phyloP scores from a whole-genome alignment of 2,888 invertebrate species.

The Andrena flavipes region DNA sequence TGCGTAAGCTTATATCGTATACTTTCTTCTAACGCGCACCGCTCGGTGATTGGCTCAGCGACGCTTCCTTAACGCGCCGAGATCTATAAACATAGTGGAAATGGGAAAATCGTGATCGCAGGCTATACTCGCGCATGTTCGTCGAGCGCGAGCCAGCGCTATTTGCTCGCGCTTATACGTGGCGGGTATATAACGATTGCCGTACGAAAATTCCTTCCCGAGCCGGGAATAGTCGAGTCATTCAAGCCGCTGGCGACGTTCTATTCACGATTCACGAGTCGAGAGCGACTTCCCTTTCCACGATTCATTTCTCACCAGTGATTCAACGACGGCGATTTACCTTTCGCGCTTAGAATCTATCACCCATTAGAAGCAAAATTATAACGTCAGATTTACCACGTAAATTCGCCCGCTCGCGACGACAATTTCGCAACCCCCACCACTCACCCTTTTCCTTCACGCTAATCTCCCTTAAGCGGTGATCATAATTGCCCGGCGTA shows the following conservation, averaged over 20 bases:
- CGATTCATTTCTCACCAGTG: constrained; percentile 43
- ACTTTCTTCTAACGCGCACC: background rate
- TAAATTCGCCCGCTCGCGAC: constrained; percentile 21
- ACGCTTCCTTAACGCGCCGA: constrained; percentile 22
- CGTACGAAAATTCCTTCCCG: constrained; percentile 64
- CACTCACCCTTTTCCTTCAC: background rate
- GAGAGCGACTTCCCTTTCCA: background rate
- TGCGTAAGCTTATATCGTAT: background rate
- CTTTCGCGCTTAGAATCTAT: constrained; percentile 28
- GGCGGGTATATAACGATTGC: constrained; percentile 57
- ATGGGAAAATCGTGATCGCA: constrained; percentile 52
- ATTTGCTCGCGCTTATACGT: constrained; percentile 54
- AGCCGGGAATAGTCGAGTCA: constrained; percentile 67
- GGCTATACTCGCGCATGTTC: constrained; percentile 45
- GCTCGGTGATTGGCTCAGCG: background rate
- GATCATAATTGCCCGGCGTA: constrained; percentile 28
- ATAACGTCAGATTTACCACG: constrained; percentile 20
- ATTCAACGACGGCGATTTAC: constrained; percentile 56
- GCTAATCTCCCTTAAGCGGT: constrained; percentile 3
- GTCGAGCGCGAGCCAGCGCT: constrained; percentile 20
- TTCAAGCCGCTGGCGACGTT: constrained; percentile 60
- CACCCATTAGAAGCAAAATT: constrained; percentile 15
- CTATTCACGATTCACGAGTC: constrained; percentile 48
- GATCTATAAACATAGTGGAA: constrained; percentile 62
- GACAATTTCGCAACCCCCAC: background rate